Conservation (phyloP, 2,113 vertebrate species). For the Micronisus gabar region DNA sequence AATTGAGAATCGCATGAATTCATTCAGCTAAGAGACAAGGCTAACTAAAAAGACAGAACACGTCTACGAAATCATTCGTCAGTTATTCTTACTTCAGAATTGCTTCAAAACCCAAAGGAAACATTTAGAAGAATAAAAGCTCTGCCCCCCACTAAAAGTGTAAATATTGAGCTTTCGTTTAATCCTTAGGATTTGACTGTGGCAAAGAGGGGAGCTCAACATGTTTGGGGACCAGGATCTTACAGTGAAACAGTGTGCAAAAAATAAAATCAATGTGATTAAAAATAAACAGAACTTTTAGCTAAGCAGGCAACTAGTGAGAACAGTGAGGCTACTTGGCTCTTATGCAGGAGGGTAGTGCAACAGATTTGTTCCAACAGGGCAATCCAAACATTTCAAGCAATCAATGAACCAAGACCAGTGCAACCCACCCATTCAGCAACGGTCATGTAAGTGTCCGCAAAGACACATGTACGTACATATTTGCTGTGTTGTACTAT, state of each 20-base stretch:
- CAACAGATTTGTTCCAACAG: not conserved
- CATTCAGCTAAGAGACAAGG: not conserved
- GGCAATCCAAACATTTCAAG: conserved; percentile 16
- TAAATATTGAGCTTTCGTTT: conserved; percentile 22
- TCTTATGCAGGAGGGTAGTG: not conserved
- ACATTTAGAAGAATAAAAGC: not conserved
- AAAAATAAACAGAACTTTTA: not conserved
- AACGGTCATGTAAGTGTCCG: not conserved
- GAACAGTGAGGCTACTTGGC: not conserved
- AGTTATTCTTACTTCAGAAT: conserved; percentile 21
- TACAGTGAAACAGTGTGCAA: not conserved
- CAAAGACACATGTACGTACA: not conserved
- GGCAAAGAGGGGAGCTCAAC: not conserved
- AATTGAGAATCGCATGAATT: conserved; percentile 22
- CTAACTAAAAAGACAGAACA: not conserved
- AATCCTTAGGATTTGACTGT: conserved; percentile 7
- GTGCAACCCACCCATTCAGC: not conserved
- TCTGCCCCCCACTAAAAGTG: not conserved
- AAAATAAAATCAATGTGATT: not conserved
- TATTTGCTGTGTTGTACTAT: not conserved
- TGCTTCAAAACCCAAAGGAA: conserved; percentile 1
- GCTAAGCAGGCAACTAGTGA: not conserved
- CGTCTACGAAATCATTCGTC: not conserved
- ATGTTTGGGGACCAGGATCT: not conserved
- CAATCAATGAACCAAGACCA: not conserved